Evolutionary conservation across 37 sponge, comb jelly and placozoan species (phyloP), one percentile per base, ranked within the genome.

Genomic region (Halichondria panicea): DNA sequence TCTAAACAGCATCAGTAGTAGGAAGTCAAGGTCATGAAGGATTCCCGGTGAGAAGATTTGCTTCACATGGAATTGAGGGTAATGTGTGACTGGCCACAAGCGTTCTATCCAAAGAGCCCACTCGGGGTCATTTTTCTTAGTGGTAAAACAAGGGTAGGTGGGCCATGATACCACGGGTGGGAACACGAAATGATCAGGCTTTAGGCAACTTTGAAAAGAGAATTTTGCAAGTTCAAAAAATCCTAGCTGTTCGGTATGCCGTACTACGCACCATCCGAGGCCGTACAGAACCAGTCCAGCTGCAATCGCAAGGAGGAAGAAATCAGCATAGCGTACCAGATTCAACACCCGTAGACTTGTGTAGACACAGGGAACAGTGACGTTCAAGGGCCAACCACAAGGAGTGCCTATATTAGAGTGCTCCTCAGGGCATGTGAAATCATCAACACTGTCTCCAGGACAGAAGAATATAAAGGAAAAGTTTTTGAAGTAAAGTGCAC

Each of bases 11-110:
- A 46, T 34, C 76, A 62, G 61, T 25, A 71, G 53, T n/a, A 79
- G 38, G 42, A 79, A 79, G 40, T 79, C 80, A 3, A 79, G 61
- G 39, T 79, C 80, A 39, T 68, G 68, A n/a, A 24, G 22, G 36
- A 79, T 79, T 44, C 80, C 61, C 21, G 80, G 80, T 25, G 55
- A 43, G 61, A 68, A 59, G 12, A 66, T 19, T 2, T 40, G 38
- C n/a, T n/a, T n/a, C n/a, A n/a, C n/a, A n/a, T n/a, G n/a, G 8
- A 43, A 66, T 40, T 66, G 43, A 32, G 67, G 43, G 9, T 36
- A 32, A 30, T n/a, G n/a, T n/a, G n/a, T n/a, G n/a, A n/a, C n/a
- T n/a, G n/a, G n/a, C n/a, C n/a, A n/a, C n/a, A n/a, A n/a, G n/a
- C n/a, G n/a, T n/a, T n/a, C n/a, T n/a, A n/a, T n/a, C n/a, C n/a